Evolutionary conservation across 2,113 vertebrate species (phyloP).

Genomic region (Brachypteracias leptosomus): DNA sequence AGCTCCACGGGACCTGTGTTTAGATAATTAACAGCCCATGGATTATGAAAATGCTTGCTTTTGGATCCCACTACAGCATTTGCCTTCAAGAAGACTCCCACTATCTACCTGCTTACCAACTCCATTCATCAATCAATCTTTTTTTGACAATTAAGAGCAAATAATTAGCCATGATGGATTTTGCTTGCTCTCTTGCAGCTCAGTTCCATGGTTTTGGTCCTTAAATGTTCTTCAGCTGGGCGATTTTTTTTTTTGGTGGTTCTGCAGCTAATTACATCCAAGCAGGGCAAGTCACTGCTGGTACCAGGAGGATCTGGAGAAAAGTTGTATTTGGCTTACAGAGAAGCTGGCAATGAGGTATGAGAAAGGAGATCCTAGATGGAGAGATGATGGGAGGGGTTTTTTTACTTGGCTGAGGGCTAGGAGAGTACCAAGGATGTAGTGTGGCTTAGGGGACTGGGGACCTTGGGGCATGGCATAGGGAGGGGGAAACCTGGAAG

Average conservation of each 20-base stretch:
- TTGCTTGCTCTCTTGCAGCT: constrained; percentile 46
- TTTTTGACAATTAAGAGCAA: constrained; percentile 75
- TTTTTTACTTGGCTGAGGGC: not conserved
- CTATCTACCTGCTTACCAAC: constrained; percentile 16
- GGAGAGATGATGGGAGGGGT: not conserved
- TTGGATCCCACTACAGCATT: constrained; percentile 44
- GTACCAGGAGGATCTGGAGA: not conserved
- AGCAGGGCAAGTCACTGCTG: not conserved
- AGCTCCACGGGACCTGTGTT: constrained; percentile 69
- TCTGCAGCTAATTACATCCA: constrained; percentile 27
- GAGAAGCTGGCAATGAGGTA: not conserved
- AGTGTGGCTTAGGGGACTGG: not conserved
- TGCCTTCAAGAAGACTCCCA: constrained; percentile 30
- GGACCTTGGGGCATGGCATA: accelerated
- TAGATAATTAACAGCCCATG: constrained; percentile 74
- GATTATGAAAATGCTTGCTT: constrained; percentile 71
- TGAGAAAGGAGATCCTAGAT: not conserved
- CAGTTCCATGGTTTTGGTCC: not conserved
- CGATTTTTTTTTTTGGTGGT: not conserved
- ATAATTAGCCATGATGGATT: constrained; percentile 75
- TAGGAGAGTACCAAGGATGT: not conserved
- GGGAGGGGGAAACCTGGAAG: not conserved
- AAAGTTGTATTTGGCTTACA: not conserved
- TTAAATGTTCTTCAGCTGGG: constrained; percentile 13
- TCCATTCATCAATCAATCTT: constrained; percentile 62